Conservation (phyloP, 92 coral and sea anemone species). For the Porites rus region DNA sequence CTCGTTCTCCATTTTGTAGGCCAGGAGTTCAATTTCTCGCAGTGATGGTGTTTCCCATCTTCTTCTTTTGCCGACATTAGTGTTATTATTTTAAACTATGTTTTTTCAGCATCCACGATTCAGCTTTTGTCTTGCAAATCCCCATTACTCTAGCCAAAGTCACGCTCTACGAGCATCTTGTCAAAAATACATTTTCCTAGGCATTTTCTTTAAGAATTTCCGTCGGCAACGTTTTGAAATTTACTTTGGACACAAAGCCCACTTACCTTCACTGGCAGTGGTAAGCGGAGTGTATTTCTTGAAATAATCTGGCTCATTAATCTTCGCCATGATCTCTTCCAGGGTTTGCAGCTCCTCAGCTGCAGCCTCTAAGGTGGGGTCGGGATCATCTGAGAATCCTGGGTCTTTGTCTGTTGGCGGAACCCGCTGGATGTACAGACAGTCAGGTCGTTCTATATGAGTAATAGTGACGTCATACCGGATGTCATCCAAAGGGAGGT, state of each 20-base stretch:
- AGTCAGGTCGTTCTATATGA: constrained; percentile 85
- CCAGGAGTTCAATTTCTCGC: too few relatives aligned
- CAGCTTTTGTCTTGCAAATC: too few relatives aligned
- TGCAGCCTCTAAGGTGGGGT: constrained; percentile 82
- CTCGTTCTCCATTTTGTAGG: too few relatives aligned
- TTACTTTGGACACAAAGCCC: background rate
- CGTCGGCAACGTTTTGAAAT: too few relatives aligned
- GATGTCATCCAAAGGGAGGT: constrained; percentile 83
- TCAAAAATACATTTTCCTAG: too few relatives aligned
- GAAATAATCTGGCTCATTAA: constrained; percentile 79
- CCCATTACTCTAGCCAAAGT: too few relatives aligned
- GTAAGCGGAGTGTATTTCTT: constrained; percentile 75
- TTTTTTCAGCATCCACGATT: too few relatives aligned
- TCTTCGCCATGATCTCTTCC: constrained; percentile 77
- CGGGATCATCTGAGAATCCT: constrained; percentile 71
- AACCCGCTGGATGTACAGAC: constrained; percentile 85
- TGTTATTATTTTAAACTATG: too few relatives aligned
- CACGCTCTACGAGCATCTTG: too few relatives aligned
- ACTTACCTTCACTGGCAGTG: constrained; percentile 74
- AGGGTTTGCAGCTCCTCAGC: constrained; percentile 75
- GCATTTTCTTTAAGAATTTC: too few relatives aligned
- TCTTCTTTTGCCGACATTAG: too few relatives aligned
- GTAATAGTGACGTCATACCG: constrained; percentile 95
- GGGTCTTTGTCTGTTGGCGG: constrained; percentile 69
- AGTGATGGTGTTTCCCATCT: too few relatives aligned